These are phyloP conservation scores for Macrobrachium nipponense DNA, from an alignment of 1,140 invertebrate species.

Conservation along the genomic window DNA sequence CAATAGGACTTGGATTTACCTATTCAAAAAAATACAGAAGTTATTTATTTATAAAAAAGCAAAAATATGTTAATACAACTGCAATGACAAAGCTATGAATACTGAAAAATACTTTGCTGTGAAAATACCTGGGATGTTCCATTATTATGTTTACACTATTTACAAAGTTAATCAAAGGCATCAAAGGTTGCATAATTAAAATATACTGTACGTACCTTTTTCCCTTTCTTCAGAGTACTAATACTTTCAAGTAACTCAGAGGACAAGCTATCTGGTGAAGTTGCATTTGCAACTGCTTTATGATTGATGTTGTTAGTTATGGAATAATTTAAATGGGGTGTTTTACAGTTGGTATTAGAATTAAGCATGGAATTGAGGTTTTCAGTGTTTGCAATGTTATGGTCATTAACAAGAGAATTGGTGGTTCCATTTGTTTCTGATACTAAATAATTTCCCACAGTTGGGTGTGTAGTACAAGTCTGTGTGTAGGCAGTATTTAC, in stretches of 20 bases:
- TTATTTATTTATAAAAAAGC: too few relatives aligned
- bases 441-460: background rate
- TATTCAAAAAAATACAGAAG: constrained; percentile 68
- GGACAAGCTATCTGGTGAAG: constrained; percentile 37
- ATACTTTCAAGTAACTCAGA: constrained; percentile 40
- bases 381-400: constrained; percentile 20
- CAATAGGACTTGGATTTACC: constrained; percentile 89
- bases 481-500: constrained; percentile 25
- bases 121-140: too few relatives aligned
- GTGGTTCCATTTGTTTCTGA: background rate
- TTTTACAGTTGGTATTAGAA: constrained; percentile 6
- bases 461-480: background rate
- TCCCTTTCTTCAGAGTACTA: constrained; percentile 32
- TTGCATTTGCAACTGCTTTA: constrained; percentile 36
- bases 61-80: too few relatives aligned
- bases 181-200: background rate
- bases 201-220: constrained; percentile 47
- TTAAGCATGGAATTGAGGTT: constrained; percentile 13
- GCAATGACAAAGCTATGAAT: too few relatives aligned
- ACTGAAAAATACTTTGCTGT: too few relatives aligned
- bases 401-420: constrained; percentile 20
- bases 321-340: too few relatives aligned
- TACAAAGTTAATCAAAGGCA: background rate
- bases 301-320: constrained; percentile 23
- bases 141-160: too few relatives aligned